These are phyloP conservation scores for Melieria crassipennis DNA, from an alignment of 2,888 invertebrate genomes.

Conservation along the genomic window DNA sequence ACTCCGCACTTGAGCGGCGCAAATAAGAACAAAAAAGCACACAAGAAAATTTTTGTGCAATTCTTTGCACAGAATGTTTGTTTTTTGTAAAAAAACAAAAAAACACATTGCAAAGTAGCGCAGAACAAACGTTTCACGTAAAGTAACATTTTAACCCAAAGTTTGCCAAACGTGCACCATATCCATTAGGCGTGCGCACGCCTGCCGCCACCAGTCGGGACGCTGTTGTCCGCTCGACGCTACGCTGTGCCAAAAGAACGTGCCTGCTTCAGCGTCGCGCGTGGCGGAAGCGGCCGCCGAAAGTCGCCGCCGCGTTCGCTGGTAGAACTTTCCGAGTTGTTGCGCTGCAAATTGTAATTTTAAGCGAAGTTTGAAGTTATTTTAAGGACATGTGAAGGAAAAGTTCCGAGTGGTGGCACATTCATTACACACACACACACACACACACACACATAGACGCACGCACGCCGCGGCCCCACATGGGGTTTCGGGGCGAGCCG, in stretches of 20 bases:
- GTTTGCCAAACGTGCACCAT: constrained; percentile 34
- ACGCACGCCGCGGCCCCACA: too few relatives aligned
- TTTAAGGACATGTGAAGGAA: background rate
- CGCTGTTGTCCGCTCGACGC: background rate
- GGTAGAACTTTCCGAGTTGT: background rate
- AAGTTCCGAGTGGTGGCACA: background rate
- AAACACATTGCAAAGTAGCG: background rate
- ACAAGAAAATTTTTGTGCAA: too few relatives aligned
- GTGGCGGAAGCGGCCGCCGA: background rate
- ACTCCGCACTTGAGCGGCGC: background rate
- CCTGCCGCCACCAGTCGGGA: background rate
- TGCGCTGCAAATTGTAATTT: constrained; percentile 1
- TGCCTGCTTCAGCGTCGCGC: background rate
- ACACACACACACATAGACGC: too few relatives aligned
- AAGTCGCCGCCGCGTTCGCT: background rate
- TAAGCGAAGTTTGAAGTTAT: constrained; percentile 3
- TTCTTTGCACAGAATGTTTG: too few relatives aligned
- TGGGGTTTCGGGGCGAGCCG: too few relatives aligned
- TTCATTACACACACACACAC: too few relatives aligned
- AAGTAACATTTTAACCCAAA: constrained; percentile 24
- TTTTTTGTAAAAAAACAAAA: too few relatives aligned
- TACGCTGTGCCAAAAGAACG: background rate
- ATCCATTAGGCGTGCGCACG: constrained; percentile 26
- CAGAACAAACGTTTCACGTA: constrained; percentile 1
- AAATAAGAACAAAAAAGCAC: background rate